Percentiles rank a stretch among this genome's conserved stretches.
phyloP scores from a whole-genome alignment of 1,140 invertebrate species.

The Trachymyrmex cornetzi region DNA sequence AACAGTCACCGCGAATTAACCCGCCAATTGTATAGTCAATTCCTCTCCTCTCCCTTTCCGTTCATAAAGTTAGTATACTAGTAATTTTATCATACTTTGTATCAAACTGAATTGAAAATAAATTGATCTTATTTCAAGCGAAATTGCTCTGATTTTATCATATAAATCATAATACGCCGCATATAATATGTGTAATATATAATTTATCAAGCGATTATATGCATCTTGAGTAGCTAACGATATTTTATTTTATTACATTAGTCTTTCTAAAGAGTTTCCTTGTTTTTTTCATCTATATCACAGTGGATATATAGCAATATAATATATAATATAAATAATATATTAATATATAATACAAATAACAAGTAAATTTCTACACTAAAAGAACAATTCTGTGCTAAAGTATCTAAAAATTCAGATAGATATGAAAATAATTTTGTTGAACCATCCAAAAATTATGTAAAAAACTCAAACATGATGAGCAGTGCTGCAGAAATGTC shows the following conservation, averaged over 20 bases:
- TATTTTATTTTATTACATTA: constrained; percentile 27
- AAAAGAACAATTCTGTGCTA: too few species aligned
- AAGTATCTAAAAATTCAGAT: too few species aligned
- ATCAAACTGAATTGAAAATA: background rate
- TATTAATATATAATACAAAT: too few species aligned
- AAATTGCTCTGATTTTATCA: background rate
- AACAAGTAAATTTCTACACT: too few species aligned
- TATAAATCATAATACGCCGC: background rate
- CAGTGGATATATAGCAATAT: too few species aligned
- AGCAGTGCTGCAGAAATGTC: too few species aligned
- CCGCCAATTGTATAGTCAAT: background rate
- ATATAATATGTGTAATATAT: background rate
- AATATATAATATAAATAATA: too few species aligned
- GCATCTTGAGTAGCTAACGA: background rate
- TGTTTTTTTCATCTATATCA: background rate
- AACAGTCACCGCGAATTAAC: constrained; percentile 42
- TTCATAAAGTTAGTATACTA: constrained; percentile 10
- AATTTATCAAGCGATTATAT: too few species aligned
- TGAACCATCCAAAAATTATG: too few species aligned
- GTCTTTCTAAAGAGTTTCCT: background rate
- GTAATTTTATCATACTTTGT: background rate
- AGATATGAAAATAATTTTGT: too few species aligned
- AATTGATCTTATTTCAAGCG: background rate
- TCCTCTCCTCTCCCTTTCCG: background rate
- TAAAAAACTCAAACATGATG: too few species aligned